Evolutionary conservation across 1,140 invertebrate species (phyloP), one percentile per base, ranked within the genome.

Genomic region (Pogonomyrmex barbatus): DNA sequence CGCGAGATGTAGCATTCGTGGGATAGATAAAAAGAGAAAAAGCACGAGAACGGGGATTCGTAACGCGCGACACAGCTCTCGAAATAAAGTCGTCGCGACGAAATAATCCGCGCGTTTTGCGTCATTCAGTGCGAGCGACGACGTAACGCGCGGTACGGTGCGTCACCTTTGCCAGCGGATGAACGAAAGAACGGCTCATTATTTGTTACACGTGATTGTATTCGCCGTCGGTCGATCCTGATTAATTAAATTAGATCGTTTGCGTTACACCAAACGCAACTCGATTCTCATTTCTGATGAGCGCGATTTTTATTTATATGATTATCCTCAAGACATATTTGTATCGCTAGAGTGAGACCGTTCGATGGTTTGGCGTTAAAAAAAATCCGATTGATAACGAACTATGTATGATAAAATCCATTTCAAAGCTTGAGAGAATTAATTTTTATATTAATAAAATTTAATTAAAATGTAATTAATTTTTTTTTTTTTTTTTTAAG

Each of bases 31-130:
- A 17, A 58, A 62, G 65, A 8, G 42, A 10, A 65, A 60, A 67
- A 83, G 9, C 24, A n/a, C 54, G 36, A 81, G 24, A 52, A 56
- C 12, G 56, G n/a, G 3, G 65, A 78, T 63, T 39, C 36, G 63
- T 24, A 42, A 30, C 45, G 52, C 71, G 36, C 63, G 83, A 79
- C 36, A 10, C 62, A 60, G 39, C 75, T 89, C 91, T 93, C 88
- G 87, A 93, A 93, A 93, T 93, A 93, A 93, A 93, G 73, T 92
- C 83, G 86, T 82, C 75, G 89, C 91, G 89, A 92, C 91, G 87
- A 93, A 93, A 93, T 93, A 91, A 92, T 93, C 90, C 87, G 77
- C 83, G 85, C 90, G 90, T 90, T 92, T 91, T 93, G 90, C 93
- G 93, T 93, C 92, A 93, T 92, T 93, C 88, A 90, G 81, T 73